Evolutionary conservation across 2,113 vertebrate species (phyloP), one percentile per base, ranked within the genome.

Genomic region (Tragelaphus strepsiceros): DNA sequence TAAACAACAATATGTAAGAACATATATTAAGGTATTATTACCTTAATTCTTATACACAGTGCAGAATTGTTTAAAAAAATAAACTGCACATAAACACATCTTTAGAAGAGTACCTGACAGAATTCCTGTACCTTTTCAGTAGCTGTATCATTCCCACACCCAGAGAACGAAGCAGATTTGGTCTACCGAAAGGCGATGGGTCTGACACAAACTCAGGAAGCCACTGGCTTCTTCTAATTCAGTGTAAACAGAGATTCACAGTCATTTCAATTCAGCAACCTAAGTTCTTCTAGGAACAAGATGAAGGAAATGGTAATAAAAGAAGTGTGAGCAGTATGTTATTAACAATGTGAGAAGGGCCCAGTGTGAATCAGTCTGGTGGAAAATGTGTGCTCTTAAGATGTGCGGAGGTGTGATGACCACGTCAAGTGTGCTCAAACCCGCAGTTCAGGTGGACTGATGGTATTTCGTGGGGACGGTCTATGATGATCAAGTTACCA

Each of bases 191-290:
- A 94, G 56, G 26, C 28, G 16, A 84, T 28, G 16, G 30, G 8
- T 58, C 77, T 58, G 43, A 94, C 93, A 92, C 53, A 90, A 85
- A 96, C 61, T 77, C 61, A 88, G 74, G 54, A 92, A 74, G 90
- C 22, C 46, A 10, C 5, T 7, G 7, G 5, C 43, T 22, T 81
- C 54, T 91, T 93, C 22, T 35, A 82, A 61, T 82, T 59, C 74
- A 39, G 59, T 32, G 71, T 84, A 85, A 84, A 94, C 91, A 56
- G 16, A 49, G 32, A 71, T 71, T 62, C 56, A 78, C 35, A 12
- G n/a, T 71, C 58, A 88, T 92, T 97, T 95, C 64, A 92, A 43
- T 51, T 90, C 53, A 61, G 62, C 78, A 91, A 74, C 53, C 74
- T 95, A 56, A 71, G 83, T 62, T 92, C 10, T 46, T 85, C 88